Evolutionary conservation across 2,888 invertebrate species (phyloP), one percentile per base, ranked within the genome.

Genomic region (Hirudinaria manillensis): DNA sequence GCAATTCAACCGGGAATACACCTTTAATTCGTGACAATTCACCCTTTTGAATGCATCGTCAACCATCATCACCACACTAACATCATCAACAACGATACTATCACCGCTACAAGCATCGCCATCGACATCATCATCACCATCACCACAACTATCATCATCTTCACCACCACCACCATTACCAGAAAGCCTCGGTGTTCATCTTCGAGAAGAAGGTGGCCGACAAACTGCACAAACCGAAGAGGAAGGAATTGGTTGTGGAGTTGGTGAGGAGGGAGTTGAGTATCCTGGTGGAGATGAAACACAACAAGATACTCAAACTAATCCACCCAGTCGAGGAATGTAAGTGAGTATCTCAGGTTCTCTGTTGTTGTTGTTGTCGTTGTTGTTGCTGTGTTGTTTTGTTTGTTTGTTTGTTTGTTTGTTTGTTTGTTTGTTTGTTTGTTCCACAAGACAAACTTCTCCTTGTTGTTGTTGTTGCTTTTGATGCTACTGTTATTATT

Each of bases 231-330:
- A 95, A 93, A 83, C 94, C 94, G 3, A 91, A 93, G 81, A 89
- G 93, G 77, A 93, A 93, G 84, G 95, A 95, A 83, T 90, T 90
- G n/a, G 92, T 96, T 80, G 90, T 94, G 10, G 95, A 96, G 83
- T 89, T 93, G 76, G 87, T 96, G 74, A 89, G 93, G 53, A 89
- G 89, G 77, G 92, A 93, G 77, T 90, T 94, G 7, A 87, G 89
- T 75, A 90, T 91, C 80, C 87, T 96, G 83, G 92, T 93, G 82
- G 88, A 91, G 78, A 90, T 92, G 83, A 89, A 93, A 21, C 93
- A 95, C 86, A 93, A 94, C 3, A 93, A 92, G 86, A 89, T 91
- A 82, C 86, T 92, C 61, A 88, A 88, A 82, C 88, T 90, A 6
- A 77, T 84, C n/a, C 86, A 86, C 79, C 83, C 85, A 3, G 79